Conservation (phyloP, 53 echinoderm and acorn worm species). For the Mesocentrotus franciscanus region DNA sequence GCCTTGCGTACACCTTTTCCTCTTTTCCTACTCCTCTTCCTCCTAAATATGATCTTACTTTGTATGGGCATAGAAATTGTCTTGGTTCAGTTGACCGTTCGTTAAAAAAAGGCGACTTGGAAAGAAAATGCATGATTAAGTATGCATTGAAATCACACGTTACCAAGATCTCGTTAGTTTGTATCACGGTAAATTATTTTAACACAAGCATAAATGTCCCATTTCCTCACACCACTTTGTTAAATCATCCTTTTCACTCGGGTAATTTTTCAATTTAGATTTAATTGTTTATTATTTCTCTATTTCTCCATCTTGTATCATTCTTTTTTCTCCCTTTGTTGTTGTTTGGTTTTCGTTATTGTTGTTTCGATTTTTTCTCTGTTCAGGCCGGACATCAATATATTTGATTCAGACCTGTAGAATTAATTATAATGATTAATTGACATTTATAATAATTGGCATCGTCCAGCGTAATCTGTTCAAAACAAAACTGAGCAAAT, state of each 20-base stretch:
- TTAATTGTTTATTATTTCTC: background rate
- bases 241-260: too few species aligned
- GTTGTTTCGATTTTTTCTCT: too few species aligned
- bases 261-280: background rate
- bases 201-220: too few species aligned
- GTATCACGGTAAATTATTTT: background rate
- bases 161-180: background rate
- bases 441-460: too few species aligned
- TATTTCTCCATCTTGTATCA: background rate
- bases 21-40: background rate
- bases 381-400: too few species aligned
- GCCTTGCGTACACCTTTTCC: background rate
- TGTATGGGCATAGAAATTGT: background rate
- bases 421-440: too few species aligned
- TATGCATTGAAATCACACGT: slow-evolving; percentile 30
- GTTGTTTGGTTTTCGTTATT: background rate
- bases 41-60: background rate
- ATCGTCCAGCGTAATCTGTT: too few species aligned
- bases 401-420: too few species aligned
- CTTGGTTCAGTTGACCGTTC: background rate
- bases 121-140: background rate
- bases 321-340: background rate
- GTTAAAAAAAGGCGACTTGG: background rate
- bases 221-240: too few species aligned
- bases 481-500: too few species aligned